These are phyloP conservation scores for Sebastes elongatus DNA, from an alignment of 2,797 vertebrate species.

Conservation along the genomic window DNA sequence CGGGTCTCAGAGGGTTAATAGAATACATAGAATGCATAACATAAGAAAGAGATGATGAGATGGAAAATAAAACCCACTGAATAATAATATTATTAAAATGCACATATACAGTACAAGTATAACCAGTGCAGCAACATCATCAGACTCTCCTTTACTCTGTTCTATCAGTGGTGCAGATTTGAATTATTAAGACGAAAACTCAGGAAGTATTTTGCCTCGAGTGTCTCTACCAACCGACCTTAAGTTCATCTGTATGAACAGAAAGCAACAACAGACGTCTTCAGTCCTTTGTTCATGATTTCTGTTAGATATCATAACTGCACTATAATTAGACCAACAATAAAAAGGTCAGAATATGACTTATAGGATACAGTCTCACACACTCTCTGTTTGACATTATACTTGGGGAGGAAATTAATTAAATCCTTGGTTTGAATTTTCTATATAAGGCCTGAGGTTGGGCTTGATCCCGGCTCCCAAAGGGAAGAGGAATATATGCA, in stretches of 20 bases:
- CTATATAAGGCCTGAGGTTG: conserved; percentile 15
- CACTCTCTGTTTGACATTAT: conserved; percentile 36
- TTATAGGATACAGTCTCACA: not conserved
- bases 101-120: too few species aligned
- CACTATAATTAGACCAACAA: not conserved
- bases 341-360: not conserved
- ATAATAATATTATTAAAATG: not conserved
- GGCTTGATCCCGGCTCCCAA: conserved; percentile 21
- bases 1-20: too few species aligned
- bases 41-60: not conserved
- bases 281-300: not conserved
- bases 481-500: conserved; percentile 20
- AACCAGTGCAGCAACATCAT: not conserved
- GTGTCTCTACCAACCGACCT: not conserved
- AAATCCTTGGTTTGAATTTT: conserved; percentile 31
- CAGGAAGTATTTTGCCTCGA: not conserved
- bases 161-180: too few species aligned
- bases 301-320: not conserved
- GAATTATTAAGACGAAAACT: too few species aligned
- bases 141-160: not conserved
- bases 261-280: not conserved
- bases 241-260: not conserved
- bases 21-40: not conserved
- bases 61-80: not conserved
- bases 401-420: conserved; percentile 41